Conservation (phyloP, 2,113 vertebrate genomes). For the Sinocyclocheilus anshuiensis region DNA sequence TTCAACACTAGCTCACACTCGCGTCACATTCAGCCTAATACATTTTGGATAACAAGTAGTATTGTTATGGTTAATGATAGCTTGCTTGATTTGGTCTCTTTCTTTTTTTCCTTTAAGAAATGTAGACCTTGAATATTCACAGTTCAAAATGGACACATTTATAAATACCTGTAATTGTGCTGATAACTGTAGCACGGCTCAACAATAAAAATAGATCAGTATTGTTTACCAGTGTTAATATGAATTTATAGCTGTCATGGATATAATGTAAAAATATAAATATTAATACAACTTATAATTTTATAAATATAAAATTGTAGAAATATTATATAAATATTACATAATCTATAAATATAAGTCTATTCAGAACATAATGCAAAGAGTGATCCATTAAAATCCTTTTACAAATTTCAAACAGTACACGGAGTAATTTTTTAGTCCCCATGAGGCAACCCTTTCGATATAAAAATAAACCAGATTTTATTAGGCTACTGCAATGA, state of each 20-base stretch:
- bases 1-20: background rate
- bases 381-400: background rate
- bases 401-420: background rate
- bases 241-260: background rate
- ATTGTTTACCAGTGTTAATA: background rate
- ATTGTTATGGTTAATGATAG: background rate
- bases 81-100: background rate
- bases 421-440: too few relatives aligned
- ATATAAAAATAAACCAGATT: too few relatives aligned
- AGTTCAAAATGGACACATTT: background rate
- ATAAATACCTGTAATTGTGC: background rate
- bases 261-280: background rate
- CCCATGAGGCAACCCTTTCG: too few relatives aligned
- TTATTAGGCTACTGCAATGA: too few relatives aligned
- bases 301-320: too few relatives aligned
- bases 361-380: constrained; percentile 54
- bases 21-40: background rate
- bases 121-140: background rate
- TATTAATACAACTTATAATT: too few relatives aligned
- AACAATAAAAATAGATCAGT: background rate
- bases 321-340: too few relatives aligned
- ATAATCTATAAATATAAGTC: constrained; percentile 64
- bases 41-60: background rate
- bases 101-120: background rate
- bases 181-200: background rate